phyloP scores from a whole-genome alignment of 92 coral and sea anemone species.

The Bergia sp. region DNA sequence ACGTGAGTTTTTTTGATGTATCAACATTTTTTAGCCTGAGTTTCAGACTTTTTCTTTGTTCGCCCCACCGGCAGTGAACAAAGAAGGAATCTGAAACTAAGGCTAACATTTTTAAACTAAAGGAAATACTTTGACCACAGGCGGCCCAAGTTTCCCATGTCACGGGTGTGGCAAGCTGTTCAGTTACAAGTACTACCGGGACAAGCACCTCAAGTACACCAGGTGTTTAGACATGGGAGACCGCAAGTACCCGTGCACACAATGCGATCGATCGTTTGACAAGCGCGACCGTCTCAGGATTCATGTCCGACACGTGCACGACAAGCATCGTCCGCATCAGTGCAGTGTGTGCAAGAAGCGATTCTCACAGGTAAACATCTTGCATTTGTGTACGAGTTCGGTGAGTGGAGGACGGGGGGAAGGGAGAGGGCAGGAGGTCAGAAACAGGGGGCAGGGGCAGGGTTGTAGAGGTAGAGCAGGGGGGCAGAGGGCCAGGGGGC shows the following conservation, averaged over 20 bases:
- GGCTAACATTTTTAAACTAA: neutral
- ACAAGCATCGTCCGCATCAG: slow-evolving; percentile 78
- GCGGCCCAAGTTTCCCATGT: slow-evolving; percentile 73
- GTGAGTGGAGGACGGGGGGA: no score
- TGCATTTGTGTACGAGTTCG: no score
- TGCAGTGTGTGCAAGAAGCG: slow-evolving; percentile 70
- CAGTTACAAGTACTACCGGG: slow-evolving; percentile 76
- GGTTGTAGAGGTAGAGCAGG: no score
- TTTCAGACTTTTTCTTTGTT: no score
- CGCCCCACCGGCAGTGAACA: no score
- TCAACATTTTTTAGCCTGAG: no score
- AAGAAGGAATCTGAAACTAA: neutral
- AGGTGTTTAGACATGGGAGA: slow-evolving; percentile 76
- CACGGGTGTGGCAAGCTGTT: slow-evolving; percentile 79
- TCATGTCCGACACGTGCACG: slow-evolving; percentile 85
- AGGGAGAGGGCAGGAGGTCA: no score
- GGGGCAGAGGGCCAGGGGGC: no score
- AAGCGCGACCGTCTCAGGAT: slow-evolving; percentile 83
- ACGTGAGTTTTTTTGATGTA: no score
- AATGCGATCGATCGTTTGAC: slow-evolving; percentile 85
- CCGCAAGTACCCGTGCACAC: slow-evolving; percentile 76
- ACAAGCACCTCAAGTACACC: slow-evolving; percentile 81
- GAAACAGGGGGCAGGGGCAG: no score
- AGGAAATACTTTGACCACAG: slow-evolving; percentile 43
- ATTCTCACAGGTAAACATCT: slow-evolving; percentile 61